These are phyloP conservation scores for Pediacus dermestoides DNA, from an alignment of 2,888 invertebrate species.

Conservation along the genomic window DNA sequence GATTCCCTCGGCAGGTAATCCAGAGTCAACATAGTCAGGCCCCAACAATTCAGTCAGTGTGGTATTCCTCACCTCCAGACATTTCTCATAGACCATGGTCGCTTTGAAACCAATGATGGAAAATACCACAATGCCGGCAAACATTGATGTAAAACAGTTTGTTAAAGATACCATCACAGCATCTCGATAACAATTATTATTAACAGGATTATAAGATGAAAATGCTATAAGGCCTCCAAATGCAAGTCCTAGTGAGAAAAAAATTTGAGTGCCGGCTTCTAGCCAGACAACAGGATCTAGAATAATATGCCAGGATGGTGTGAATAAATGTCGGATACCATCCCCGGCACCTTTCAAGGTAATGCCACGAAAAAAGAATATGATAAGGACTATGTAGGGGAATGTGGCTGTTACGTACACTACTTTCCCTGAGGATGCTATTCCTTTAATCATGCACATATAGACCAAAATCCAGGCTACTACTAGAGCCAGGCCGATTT, in stretches of 20 bases:
- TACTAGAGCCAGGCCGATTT: constrained; percentile 80
- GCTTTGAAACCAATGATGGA: constrained; percentile 93
- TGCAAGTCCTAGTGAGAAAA: constrained; percentile 92
- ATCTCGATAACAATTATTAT: constrained; percentile 94
- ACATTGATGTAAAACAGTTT: constrained; percentile 94
- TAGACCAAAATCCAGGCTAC: constrained; percentile 93
- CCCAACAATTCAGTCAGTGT: constrained; percentile 60
- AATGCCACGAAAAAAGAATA: constrained; percentile 93
- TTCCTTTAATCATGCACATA: constrained; percentile 96
- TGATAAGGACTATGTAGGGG: constrained; percentile 91
- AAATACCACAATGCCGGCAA: constrained; percentile 94
- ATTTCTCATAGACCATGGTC: constrained; percentile 76
- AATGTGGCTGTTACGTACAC: constrained; percentile 96
- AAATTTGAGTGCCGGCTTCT: constrained; percentile 96
- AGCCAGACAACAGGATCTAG: constrained; percentile 94
- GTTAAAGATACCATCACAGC: constrained; percentile 89
- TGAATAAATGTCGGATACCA: constrained; percentile 84
- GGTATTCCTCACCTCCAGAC: constrained; percentile 61
- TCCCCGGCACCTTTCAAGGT: constrained; percentile 76
- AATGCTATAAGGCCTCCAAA: constrained; percentile 96
- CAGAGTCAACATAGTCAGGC: constrained; percentile 43
- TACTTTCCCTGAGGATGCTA: constrained; percentile 94
- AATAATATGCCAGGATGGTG: constrained; percentile 88
- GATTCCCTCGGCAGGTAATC: constrained; percentile 57
- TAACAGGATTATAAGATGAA: constrained; percentile 93